phyloP scores from a whole-genome alignment of 2,797 vertebrate genomes.

The Squalus acanthias region DNA sequence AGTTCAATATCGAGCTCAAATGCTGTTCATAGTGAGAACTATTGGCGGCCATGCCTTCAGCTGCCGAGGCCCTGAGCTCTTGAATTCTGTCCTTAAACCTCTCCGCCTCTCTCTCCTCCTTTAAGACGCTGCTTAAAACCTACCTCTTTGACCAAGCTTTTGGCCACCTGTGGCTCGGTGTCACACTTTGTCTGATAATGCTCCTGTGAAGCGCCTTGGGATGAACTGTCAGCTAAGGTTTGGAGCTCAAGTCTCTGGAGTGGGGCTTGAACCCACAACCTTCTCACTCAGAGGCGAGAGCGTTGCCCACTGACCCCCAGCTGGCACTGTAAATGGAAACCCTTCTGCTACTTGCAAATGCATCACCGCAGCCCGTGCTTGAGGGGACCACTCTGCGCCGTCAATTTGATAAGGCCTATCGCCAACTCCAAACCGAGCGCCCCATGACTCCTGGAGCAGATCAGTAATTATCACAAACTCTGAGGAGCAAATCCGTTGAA shows the following conservation, averaged over 20 bases:
- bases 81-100: not conserved
- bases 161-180: no score
- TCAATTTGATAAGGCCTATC: no score
- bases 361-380: not conserved
- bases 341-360: no score
- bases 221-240: not conserved
- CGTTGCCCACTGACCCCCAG: not conserved
- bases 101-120: not conserved
- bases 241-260: not conserved
- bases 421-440: not conserved
- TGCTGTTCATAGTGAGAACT: not conserved
- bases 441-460: no score
- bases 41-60: not conserved
- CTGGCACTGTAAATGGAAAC: no score
- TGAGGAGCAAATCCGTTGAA: not conserved
- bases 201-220: not conserved
- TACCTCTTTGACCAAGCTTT: not conserved
- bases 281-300: not conserved
- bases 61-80: not conserved
- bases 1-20: not conserved
- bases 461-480: no score
- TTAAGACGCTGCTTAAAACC: not conserved
- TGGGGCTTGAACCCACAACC: not conserved
- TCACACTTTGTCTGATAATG: not conserved
- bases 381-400: not conserved